Percentiles rank a stretch among this genome's conserved stretches.
Conservation (phyloP, 2,113 vertebrate genomes). For the Channa argus region DNA sequence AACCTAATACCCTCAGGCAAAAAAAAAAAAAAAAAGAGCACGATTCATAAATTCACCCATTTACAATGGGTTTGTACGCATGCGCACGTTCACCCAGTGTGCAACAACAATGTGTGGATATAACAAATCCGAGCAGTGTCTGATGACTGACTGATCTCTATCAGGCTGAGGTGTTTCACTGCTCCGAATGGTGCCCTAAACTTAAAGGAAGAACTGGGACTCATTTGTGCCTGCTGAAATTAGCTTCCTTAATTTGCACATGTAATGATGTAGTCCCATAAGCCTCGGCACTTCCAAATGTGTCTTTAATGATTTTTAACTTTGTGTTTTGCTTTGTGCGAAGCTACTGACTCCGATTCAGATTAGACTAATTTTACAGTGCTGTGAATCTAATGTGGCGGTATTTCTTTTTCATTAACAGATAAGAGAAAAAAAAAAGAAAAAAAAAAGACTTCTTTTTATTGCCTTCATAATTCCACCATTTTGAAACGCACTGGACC, state of each 20-base stretch:
- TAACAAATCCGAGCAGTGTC: not conserved
- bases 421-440: not conserved
- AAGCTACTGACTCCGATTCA: conserved; percentile 1
- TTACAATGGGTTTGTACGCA: no score
- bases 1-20: not conserved
- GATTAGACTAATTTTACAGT: not conserved
- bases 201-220: conserved; percentile 27
- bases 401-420: not conserved
- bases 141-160: not conserved
- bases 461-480: not conserved
- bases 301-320: not conserved
- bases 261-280: not conserved
- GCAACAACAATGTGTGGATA: no score
- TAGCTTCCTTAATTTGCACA: conserved; percentile 24
- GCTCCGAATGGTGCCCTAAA: conserved; percentile 6
- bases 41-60: no score
- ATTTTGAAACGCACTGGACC: not conserved
- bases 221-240: conserved; percentile 21
- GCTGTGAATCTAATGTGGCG: not conserved
- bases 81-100: no score
- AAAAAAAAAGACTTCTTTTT: not conserved
- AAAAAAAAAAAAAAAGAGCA: not conserved
- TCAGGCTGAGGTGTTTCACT: not conserved
- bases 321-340: conserved; percentile 1
- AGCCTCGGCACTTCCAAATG: not conserved